Conservation (phyloP, 1,140 invertebrate species). For the Mizuhopecten yessoensis region DNA sequence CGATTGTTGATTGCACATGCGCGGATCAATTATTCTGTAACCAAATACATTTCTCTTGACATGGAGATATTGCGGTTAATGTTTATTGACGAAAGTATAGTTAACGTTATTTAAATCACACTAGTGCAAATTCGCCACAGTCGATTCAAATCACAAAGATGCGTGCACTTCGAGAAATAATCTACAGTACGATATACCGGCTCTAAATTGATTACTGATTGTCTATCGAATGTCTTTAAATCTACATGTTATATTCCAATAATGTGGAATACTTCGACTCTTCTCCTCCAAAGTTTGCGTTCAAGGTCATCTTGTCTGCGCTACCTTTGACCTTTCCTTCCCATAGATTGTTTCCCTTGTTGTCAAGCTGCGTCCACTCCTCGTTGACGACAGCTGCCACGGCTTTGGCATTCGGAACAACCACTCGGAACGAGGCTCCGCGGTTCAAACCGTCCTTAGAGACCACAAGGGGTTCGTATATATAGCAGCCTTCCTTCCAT, state of each 20-base stretch:
- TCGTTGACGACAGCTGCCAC: conserved; percentile 81
- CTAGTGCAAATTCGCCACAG: neutral
- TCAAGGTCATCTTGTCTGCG: conserved; percentile 78
- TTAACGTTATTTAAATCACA: neutral
- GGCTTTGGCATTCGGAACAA: conserved; percentile 77
- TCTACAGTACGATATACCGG: neutral
- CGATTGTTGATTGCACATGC: neutral
- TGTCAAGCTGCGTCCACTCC: conserved; percentile 81
- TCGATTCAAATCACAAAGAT: neutral
- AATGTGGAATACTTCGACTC: conserved; percentile 81
- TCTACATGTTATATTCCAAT: conserved; percentile 79
- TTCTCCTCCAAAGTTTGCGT: conserved; percentile 81
- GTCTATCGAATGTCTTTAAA: neutral
- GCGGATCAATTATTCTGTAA: neutral
- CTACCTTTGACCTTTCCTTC: conserved; percentile 73
- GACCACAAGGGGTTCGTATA: conserved; percentile 79
- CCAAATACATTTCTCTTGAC: neutral
- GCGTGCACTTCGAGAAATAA: neutral
- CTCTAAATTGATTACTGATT: neutral
- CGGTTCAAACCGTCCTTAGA: conserved; percentile 63
- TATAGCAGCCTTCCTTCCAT: conserved; percentile 83
- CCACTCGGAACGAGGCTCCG: conserved; percentile 76
- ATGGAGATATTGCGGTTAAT: too few species aligned
- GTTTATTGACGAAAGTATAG: neutral
- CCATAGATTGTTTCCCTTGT: conserved; percentile 75